These are phyloP conservation scores for Chloropsis hardwickii DNA, from an alignment of 2,113 vertebrate genomes.

Conservation along the genomic window DNA sequence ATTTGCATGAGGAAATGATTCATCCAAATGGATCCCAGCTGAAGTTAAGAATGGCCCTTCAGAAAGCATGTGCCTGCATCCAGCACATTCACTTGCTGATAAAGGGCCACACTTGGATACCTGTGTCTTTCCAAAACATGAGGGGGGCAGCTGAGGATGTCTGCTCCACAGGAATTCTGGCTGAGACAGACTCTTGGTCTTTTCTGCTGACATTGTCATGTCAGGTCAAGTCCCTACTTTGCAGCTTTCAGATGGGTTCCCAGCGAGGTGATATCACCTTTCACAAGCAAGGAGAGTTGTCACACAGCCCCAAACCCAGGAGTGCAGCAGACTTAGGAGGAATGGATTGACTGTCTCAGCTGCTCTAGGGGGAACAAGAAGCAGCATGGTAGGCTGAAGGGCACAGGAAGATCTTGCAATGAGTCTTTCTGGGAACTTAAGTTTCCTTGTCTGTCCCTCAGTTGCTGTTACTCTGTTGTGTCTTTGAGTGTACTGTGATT, in stretches of 20 bases:
- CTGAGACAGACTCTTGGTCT: neutral
- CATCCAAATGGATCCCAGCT: neutral
- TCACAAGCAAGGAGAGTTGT: neutral
- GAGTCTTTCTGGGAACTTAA: neutral
- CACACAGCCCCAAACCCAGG: neutral
- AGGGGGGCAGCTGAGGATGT: rapidly evolving
- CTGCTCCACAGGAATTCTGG: neutral
- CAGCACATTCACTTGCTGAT: neutral
- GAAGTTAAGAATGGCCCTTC: neutral
- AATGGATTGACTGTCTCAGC: neutral
- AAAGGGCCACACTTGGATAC: neutral
- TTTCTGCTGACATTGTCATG: neutral
- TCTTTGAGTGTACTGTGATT: neutral
- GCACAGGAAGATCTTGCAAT: neutral
- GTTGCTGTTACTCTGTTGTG: neutral
- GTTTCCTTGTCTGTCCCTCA: neutral
- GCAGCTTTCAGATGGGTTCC: neutral
- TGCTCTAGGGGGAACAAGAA: neutral
- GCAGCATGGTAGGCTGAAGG: neutral
- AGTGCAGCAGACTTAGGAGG: neutral
- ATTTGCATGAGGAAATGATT: neutral
- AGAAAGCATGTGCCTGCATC: neutral
- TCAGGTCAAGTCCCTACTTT: neutral
- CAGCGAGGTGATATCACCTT: neutral
- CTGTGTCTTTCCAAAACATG: neutral